Evolutionary conservation across 2,797 vertebrate genomes (phyloP).

Genomic region (Anabacerthia variegaticeps): DNA sequence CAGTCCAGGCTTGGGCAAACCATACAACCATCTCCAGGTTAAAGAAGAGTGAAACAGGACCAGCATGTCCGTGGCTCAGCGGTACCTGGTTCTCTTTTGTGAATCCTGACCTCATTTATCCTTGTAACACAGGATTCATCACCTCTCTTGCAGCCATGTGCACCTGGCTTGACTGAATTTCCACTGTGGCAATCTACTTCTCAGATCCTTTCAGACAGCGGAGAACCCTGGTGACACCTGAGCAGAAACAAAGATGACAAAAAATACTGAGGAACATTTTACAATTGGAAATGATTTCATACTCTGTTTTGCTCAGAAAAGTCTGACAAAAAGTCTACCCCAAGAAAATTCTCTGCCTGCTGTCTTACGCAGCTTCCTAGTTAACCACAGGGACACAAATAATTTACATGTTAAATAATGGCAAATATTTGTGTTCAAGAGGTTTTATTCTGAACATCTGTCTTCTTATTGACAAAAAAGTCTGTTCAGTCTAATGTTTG

Average conservation of each 20-base stretch:
- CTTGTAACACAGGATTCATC: background rate
- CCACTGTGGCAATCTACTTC: background rate
- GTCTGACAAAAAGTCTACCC: background rate
- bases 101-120: background rate
- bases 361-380: background rate
- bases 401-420: background rate
- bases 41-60: background rate
- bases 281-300: background rate
- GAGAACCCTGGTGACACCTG: background rate
- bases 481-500: background rate
- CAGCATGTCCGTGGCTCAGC: background rate
- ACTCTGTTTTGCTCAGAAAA: background rate
- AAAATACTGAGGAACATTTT: background rate
- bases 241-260: background rate
- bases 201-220: background rate
- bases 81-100: background rate
- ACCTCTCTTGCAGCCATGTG: background rate
- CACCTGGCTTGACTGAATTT: background rate
- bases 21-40: background rate
- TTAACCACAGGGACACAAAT: background rate
- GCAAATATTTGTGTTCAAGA: background rate
- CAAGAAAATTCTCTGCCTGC: background rate
- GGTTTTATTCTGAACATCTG: background rate
- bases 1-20: background rate
- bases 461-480: background rate